Evolutionary conservation across 2,888 invertebrate species (phyloP).

Genomic region (Megalurothrips usitatus): DNA sequence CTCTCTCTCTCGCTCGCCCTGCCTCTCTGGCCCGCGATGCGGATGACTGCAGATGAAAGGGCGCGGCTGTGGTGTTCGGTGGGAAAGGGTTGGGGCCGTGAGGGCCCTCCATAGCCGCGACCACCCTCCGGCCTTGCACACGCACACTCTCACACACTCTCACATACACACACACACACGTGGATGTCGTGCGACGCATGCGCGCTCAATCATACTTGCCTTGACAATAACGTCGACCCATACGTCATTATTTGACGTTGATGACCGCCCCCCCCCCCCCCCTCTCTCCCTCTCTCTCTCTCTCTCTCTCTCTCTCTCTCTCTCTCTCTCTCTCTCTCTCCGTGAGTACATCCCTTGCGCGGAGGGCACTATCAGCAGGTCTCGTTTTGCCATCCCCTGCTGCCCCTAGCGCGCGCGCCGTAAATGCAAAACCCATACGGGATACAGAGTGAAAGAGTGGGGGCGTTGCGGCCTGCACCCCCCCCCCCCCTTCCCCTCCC

Average conservation of each 20-base stretch:
- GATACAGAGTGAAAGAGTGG: background rate
- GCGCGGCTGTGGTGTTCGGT: too few relatives aligned
- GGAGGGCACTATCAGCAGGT: too few relatives aligned
- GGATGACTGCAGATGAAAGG: too few relatives aligned
- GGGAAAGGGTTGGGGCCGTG: too few relatives aligned
- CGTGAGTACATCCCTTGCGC: background rate
- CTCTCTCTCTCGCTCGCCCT: background rate
- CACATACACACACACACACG: too few relatives aligned
- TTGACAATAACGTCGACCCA: background rate
- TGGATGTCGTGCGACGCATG: too few relatives aligned
- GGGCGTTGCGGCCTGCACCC: background rate
- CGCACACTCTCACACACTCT: too few relatives aligned
- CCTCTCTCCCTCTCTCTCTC: background rate
- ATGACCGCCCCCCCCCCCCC: background rate
- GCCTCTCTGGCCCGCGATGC: background rate
- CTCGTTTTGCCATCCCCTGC: background rate
- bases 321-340: background rate
- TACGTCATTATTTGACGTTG: constrained; percentile 13
- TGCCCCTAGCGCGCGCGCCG: background rate
- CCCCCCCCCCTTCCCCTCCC: background rate
- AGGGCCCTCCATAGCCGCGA: too few relatives aligned
- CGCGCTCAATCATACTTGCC: background rate
- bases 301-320: background rate
- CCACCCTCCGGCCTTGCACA: too few relatives aligned
- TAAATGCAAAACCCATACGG: background rate